These are phyloP conservation scores for Muscicapa comitata DNA, from an alignment of 2,797 vertebrate genomes.

Conservation along the genomic window DNA sequence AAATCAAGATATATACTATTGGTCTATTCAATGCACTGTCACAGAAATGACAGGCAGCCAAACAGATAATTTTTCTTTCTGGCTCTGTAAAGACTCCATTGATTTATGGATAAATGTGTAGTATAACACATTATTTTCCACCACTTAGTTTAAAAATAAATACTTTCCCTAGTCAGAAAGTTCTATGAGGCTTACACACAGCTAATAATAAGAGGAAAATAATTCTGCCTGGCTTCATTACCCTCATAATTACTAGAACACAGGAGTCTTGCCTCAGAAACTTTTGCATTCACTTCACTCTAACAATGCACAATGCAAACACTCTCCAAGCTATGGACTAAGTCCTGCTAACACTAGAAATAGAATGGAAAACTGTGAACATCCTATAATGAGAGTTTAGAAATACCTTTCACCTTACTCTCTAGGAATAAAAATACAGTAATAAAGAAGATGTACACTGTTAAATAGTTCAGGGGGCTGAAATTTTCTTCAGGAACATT, in stretches of 20 bases:
- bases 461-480: not conserved
- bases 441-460: not conserved
- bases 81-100: not conserved
- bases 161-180: not conserved
- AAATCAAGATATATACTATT: not conserved
- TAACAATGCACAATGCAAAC: not conserved
- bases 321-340: not conserved
- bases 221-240: slow-evolving; percentile 7
- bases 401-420: not conserved
- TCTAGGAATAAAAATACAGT: not conserved
- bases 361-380: not conserved
- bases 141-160: slow-evolving; percentile 12
- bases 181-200: not conserved
- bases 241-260: not conserved
- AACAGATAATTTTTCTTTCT: not conserved
- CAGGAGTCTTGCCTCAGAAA: not conserved
- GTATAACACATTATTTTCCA: not conserved
- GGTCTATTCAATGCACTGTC: not conserved
- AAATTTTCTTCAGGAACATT: not conserved
- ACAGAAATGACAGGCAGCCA: not conserved
- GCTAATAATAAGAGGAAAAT: slow-evolving; percentile 12
- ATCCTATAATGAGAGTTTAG: not conserved
- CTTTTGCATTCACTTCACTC: not conserved
- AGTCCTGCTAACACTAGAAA: not conserved
- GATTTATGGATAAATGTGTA: not conserved